Percentiles rank a stretch among this genome's conserved stretches.
phyloP scores from a whole-genome alignment of 2,888 invertebrate species.

The Phalera bucephala region DNA sequence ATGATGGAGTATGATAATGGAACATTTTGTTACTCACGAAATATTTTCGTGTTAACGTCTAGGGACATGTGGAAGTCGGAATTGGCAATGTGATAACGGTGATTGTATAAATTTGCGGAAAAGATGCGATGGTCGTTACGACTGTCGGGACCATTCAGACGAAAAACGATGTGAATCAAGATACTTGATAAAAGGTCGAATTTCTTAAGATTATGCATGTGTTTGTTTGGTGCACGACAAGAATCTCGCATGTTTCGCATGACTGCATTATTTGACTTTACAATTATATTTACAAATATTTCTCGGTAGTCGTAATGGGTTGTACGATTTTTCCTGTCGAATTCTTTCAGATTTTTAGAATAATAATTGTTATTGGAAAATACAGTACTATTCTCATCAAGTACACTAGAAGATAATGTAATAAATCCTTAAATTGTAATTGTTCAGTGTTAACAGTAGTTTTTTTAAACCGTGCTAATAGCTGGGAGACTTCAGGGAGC shows the following conservation, averaged over 20 bases:
- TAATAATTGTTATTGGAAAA: too few relatives aligned
- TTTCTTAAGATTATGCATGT: constrained; percentile 5
- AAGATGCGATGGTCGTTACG: constrained; percentile 67
- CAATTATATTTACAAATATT: too few relatives aligned
- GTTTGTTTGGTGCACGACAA: constrained; percentile 1
- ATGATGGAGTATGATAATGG: constrained; percentile 7
- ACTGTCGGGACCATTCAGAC: constrained; percentile 84
- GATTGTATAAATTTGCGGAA: constrained; percentile 53
- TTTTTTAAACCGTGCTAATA: constrained; percentile 17
- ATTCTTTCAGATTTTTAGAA: too few relatives aligned
- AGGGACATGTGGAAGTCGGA: constrained; percentile 21
- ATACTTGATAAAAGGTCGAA: constrained; percentile 30
- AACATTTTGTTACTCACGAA: background rate
- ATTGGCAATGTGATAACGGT: constrained; percentile 49
- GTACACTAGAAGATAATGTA: too few relatives aligned
- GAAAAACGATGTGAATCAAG: constrained; percentile 72
- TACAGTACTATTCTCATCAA: too few relatives aligned
- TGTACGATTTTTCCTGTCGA: too few relatives aligned
- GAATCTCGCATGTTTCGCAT: background rate
- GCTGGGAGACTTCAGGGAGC: constrained; percentile 5
- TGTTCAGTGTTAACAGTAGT: constrained; percentile 21
- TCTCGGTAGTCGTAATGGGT: too few relatives aligned
- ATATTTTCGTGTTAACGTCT: constrained; percentile 14
- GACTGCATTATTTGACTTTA: too few relatives aligned
- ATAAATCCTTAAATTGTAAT: too few relatives aligned